These are phyloP conservation scores for Nomada fabriciana DNA, from an alignment of 2,888 invertebrate species.

Conservation along the genomic window DNA sequence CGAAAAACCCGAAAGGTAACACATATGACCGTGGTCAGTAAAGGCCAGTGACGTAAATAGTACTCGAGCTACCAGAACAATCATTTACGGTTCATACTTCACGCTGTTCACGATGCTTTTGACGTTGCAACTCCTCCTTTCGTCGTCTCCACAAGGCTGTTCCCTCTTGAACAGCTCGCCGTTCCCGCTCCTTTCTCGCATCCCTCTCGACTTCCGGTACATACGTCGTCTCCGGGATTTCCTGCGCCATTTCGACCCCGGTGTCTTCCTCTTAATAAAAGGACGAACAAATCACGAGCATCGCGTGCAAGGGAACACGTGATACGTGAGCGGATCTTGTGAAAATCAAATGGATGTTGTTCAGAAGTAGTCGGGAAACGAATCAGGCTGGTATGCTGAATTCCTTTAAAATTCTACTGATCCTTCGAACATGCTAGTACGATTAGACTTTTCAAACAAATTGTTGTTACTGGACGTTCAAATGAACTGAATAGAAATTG, in stretches of 20 bases:
- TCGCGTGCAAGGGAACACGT: constrained; percentile 23
- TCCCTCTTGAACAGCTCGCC: constrained; percentile 80
- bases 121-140: constrained; percentile 80
- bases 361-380: constrained; percentile 22
- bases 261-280: constrained; percentile 59
- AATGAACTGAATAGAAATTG: too few relatives aligned
- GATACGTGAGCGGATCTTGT: constrained; percentile 14
- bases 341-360: constrained; percentile 44
- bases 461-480: too few relatives aligned
- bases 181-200: constrained; percentile 78
- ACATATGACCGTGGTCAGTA: constrained; percentile 28
- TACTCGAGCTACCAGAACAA: constrained; percentile 42
- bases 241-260: constrained; percentile 69
- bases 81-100: constrained; percentile 79
- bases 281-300: constrained; percentile 55
- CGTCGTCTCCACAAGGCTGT: constrained; percentile 79
- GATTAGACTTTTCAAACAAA: too few relatives aligned
- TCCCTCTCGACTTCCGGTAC: constrained; percentile 78
- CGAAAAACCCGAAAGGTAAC: constrained; percentile 13
- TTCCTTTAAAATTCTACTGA: neutral
- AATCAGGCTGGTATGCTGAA: neutral
- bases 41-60: constrained; percentile 57
- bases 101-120: constrained; percentile 81
- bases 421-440: too few relatives aligned
- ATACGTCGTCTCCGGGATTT: constrained; percentile 76